These are phyloP conservation scores for Etheostoma cragini DNA, from an alignment of 2,113 vertebrate species.

Conservation along the genomic window DNA sequence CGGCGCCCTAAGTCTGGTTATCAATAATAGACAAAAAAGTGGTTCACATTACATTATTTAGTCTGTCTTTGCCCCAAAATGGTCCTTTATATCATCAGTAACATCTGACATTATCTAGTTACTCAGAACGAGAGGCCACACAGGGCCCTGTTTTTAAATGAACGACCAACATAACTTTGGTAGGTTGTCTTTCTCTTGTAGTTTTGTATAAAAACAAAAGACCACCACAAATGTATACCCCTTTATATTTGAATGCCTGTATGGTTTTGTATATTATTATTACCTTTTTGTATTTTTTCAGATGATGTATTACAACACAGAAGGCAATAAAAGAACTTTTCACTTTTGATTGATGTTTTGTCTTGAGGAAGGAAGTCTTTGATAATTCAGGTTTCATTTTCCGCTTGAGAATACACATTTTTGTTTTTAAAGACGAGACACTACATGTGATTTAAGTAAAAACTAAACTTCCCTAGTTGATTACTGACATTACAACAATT, in stretches of 20 bases:
- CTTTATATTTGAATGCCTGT: slow-evolving; percentile 69
- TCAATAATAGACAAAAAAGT: neutral
- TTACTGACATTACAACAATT: no score
- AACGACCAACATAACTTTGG: neutral
- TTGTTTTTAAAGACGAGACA: no score
- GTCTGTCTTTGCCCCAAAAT: neutral
- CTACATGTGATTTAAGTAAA: no score
- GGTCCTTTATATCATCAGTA: neutral
- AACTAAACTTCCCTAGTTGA: no score
- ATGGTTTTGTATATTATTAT: slow-evolving; percentile 79
- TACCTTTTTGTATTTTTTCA: slow-evolving; percentile 70
- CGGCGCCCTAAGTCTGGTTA: neutral
- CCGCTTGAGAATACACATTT: no score
- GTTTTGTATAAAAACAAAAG: slow-evolving; percentile 50
- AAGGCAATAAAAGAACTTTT: slow-evolving; percentile 75
- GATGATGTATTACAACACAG: slow-evolving; percentile 61
- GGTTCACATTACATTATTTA: neutral
- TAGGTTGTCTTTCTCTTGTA: slow-evolving; percentile 13
- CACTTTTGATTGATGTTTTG: neutral
- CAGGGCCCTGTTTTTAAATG: slow-evolving; percentile 17
- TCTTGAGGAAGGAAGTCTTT: no score
- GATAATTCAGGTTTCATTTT: no score
- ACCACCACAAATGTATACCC: slow-evolving; percentile 31
- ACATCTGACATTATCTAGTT: fast-evolving
- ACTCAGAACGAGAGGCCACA: neutral